A percentile compares a stretch with the other conserved stretches of the same genome.
phyloP scores from a whole-genome alignment of 2,797 vertebrate genomes.

The Nasua narica region DNA sequence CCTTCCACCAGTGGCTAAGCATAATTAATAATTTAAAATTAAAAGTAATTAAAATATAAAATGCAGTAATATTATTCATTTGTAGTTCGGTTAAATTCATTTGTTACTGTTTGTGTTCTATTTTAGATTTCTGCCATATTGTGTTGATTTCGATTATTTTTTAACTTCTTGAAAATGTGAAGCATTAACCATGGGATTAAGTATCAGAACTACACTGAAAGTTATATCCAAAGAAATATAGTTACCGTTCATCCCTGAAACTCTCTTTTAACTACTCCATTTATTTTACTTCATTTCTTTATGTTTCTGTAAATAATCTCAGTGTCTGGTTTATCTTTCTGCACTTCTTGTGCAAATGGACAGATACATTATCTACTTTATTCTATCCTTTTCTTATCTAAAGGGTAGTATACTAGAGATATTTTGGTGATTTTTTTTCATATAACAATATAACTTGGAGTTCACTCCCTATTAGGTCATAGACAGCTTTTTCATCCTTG shows the following conservation, averaged over 20 bases:
- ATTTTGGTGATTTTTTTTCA: neutral
- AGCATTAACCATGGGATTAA: neutral
- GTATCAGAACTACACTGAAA: neutral
- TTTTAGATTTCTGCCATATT: neutral
- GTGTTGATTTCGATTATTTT: neutral
- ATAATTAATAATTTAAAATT: neutral
- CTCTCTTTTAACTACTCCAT: neutral
- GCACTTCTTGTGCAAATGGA: neutral
- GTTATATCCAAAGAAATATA: neutral
- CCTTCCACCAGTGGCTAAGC: neutral
- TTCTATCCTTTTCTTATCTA: neutral
- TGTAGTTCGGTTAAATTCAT: neutral
- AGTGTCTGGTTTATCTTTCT: neutral
- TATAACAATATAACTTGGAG: neutral
- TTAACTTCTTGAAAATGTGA: neutral
- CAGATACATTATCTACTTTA: neutral
- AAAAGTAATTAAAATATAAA: neutral
- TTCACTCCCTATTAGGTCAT: neutral
- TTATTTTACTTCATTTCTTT: neutral
- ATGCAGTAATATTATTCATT: neutral
- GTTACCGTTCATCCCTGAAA: neutral
- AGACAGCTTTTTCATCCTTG: neutral
- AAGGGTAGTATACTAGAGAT: neutral
- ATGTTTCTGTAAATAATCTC: neutral
- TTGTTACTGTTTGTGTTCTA: neutral